These are phyloP conservation scores for Perca fluviatilis DNA, from an alignment of 2,113 vertebrate species.

Conservation along the genomic window DNA sequence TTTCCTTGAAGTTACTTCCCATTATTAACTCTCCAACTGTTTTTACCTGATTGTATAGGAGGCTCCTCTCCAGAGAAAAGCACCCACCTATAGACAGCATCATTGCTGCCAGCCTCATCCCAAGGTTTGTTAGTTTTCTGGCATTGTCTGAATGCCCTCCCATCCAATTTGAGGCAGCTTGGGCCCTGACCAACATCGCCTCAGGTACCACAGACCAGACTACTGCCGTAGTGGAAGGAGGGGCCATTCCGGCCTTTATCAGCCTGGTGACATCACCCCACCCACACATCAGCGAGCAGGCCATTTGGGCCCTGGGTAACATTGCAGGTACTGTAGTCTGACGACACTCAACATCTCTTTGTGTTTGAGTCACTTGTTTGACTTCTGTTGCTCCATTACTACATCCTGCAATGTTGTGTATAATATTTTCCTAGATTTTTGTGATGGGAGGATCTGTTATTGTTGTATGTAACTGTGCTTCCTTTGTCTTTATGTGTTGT, in stretches of 20 bases:
- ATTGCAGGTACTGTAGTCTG: slow-evolving; percentile 88
- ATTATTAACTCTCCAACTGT: background rate
- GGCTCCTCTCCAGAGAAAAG: slow-evolving; percentile 91
- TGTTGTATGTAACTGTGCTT: background rate
- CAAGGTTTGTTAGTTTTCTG: slow-evolving; percentile 90
- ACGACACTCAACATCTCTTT: background rate
- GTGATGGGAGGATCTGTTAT: background rate
- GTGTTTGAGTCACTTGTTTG: background rate
- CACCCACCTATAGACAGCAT: slow-evolving; percentile 91
- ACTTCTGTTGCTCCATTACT: background rate
- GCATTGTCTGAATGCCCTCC: slow-evolving; percentile 87
- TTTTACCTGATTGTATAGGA: slow-evolving; percentile 79
- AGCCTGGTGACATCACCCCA: slow-evolving; percentile 89
- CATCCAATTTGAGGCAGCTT: slow-evolving; percentile 95
- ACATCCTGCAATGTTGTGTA: background rate
- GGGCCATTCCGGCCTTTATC: slow-evolving; percentile 92
- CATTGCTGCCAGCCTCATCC: slow-evolving; percentile 90
- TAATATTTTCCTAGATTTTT: background rate
- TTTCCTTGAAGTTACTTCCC: background rate
- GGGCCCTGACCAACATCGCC: slow-evolving; percentile 95
- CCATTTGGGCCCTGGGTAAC: slow-evolving; percentile 94
- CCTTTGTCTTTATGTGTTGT: background rate
- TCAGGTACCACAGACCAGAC: slow-evolving; percentile 94
- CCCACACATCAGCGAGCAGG: slow-evolving; percentile 92
- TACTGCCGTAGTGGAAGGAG: slow-evolving; percentile 90